These are phyloP conservation scores for Melipona beecheii DNA, from an alignment of 2,888 invertebrate species.

Conservation along the genomic window DNA sequence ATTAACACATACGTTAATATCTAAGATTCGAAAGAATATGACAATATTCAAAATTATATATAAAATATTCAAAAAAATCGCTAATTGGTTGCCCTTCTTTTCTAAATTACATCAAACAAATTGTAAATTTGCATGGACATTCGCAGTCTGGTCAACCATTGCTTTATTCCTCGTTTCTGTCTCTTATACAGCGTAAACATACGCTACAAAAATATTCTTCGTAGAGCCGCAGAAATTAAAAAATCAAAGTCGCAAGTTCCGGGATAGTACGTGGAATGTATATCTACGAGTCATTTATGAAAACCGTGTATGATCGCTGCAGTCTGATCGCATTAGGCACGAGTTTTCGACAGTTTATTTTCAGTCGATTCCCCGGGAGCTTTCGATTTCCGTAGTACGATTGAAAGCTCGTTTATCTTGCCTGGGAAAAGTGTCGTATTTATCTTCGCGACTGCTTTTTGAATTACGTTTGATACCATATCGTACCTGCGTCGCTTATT, in stretches of 20 bases:
- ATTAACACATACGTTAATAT: not conserved
- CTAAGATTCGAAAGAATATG: too few species aligned
- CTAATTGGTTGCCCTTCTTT: too few species aligned
- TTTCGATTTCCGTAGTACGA: constrained; percentile 46
- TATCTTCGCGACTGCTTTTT: constrained; percentile 25
- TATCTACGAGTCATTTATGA: constrained; percentile 11
- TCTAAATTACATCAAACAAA: too few species aligned
- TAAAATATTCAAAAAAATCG: not conserved
- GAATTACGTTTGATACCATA: constrained; percentile 22
- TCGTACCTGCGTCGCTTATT: not conserved
- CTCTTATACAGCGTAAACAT: not conserved
- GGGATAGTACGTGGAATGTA: constrained; percentile 17
- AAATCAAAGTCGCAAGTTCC: constrained; percentile 50
- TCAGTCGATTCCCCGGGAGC: constrained; percentile 17
- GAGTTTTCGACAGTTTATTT: constrained; percentile 44
- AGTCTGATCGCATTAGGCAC: constrained; percentile 26
- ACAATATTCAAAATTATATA: not conserved
- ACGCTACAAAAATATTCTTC: constrained; percentile 2
- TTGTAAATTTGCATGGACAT: too few species aligned
- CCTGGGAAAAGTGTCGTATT: constrained; percentile 22
- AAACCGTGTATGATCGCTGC: constrained; percentile 20
- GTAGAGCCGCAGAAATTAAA: constrained; percentile 1
- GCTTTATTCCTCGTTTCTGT: too few species aligned
- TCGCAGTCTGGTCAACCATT: too few species aligned
- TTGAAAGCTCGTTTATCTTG: constrained; percentile 57